phyloP scores from a whole-genome alignment of 2,888 invertebrate genomes.

The Herminia tarsipennalis region DNA sequence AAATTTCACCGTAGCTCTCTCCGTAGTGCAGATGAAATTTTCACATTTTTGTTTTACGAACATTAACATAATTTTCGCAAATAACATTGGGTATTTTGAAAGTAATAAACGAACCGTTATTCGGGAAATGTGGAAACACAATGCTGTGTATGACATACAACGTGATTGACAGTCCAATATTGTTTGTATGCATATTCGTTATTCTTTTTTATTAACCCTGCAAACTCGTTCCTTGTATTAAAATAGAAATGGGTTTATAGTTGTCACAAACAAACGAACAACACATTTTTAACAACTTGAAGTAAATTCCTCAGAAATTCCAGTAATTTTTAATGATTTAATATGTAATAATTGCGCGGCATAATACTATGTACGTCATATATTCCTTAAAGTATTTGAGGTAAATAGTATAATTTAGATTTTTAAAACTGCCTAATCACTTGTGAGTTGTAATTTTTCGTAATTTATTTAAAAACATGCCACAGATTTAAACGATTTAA shows the following conservation, averaged over 20 bases:
- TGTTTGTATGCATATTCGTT: slow-evolving; percentile 31
- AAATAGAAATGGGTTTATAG: no score
- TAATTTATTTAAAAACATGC: no score
- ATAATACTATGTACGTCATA: no score
- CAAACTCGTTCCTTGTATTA: background rate
- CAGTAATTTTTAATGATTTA: no score
- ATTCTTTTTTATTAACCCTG: slow-evolving; percentile 2
- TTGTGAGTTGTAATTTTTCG: no score
- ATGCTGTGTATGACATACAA: slow-evolving; percentile 14
- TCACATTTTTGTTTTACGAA: slow-evolving; percentile 2
- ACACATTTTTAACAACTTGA: no score
- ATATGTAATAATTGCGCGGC: no score
- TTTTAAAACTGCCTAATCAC: background rate
- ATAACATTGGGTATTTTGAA: slow-evolving; percentile 1
- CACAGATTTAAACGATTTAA: background rate
- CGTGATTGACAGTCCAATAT: slow-evolving; percentile 40
- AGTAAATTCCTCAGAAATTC: no score
- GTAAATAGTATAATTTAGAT: no score
- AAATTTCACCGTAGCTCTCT: background rate
- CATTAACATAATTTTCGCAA: slow-evolving; percentile 1
- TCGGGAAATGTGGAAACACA: slow-evolving; percentile 3
- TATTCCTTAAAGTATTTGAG: no score
- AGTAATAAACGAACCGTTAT: slow-evolving; percentile 16
- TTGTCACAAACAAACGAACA: no score
- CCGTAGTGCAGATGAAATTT: background rate